These are phyloP conservation scores for Dicaeum eximium DNA, from an alignment of 2,113 vertebrate species.

Conservation along the genomic window DNA sequence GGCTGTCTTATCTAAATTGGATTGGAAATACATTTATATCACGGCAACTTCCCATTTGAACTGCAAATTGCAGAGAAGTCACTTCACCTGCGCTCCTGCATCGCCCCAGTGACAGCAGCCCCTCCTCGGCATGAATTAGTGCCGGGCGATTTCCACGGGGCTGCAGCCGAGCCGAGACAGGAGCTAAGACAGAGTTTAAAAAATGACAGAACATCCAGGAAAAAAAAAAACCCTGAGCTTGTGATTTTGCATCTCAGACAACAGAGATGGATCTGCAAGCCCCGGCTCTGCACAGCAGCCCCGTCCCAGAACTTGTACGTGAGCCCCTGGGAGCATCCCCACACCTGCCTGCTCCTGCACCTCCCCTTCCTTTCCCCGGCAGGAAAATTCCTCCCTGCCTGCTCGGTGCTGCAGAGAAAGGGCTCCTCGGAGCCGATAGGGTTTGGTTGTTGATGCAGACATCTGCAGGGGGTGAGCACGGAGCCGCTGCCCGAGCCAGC, in stretches of 20 bases:
- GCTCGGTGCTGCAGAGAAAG: background rate
- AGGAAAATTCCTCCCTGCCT: background rate
- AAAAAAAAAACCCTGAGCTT: background rate
- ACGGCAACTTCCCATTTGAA: background rate
- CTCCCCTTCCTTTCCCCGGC: background rate
- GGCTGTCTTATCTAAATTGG: slow-evolving; percentile 46
- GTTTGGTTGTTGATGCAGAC: background rate
- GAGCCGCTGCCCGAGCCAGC: background rate
- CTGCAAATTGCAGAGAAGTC: slow-evolving; percentile 37
- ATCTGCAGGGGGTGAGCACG: background rate
- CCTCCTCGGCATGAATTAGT: background rate
- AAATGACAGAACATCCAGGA: background rate
- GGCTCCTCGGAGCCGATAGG: background rate
- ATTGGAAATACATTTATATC: slow-evolving; percentile 23
- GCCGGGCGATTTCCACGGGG: background rate
- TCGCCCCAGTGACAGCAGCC: slow-evolving; percentile 8
- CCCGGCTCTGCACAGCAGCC: background rate
- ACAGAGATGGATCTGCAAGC: background rate
- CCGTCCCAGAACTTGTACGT: background rate
- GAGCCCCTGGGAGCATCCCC: background rate
- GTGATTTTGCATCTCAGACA: background rate
- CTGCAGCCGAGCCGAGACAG: background rate
- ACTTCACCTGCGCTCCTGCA: background rate
- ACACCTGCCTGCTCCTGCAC: background rate
- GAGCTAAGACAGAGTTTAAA: background rate